Percentiles rank a stretch among this genome's conserved stretches.
phyloP scores from a whole-genome alignment of 1,140 invertebrate genomes.

The Trichomalopsis sarcophagae region DNA sequence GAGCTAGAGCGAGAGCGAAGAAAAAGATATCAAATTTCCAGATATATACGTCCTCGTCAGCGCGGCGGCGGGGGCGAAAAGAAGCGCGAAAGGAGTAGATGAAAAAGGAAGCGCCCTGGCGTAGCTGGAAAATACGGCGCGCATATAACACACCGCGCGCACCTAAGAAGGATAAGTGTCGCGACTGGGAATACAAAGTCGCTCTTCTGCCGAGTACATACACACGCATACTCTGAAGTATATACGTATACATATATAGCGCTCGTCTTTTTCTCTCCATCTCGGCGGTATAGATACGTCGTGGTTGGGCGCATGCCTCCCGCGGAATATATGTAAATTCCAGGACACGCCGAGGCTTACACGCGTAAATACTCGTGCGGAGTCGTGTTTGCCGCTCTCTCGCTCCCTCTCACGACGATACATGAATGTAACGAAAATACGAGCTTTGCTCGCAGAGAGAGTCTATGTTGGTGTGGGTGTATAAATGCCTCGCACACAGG shows the following conservation, averaged over 20 bases:
- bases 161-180: slow-evolving; percentile 61
- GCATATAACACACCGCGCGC: slow-evolving; percentile 29
- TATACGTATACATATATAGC: slow-evolving; percentile 38
- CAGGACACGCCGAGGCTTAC: too few relatives aligned
- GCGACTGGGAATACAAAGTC: slow-evolving; percentile 60
- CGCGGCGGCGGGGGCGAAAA: slow-evolving; percentile 38
- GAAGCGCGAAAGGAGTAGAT: slow-evolving; percentile 49
- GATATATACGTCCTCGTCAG: slow-evolving; percentile 41
- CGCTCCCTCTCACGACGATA: too few relatives aligned
- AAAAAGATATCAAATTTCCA: slow-evolving; percentile 35
- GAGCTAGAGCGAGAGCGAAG: background rate
- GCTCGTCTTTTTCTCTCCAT: slow-evolving; percentile 8
- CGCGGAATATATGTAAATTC: background rate
- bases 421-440: too few relatives aligned
- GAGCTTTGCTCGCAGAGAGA: too few relatives aligned
- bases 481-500: too few relatives aligned
- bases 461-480: too few relatives aligned
- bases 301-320: slow-evolving; percentile 32
- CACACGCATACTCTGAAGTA: too few relatives aligned
- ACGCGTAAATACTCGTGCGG: too few relatives aligned
- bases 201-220: background rate
- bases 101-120: slow-evolving; percentile 48
- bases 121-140: slow-evolving; percentile 55
- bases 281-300: slow-evolving; percentile 16
- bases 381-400: too few relatives aligned